Evolutionary conservation across 2,888 invertebrate species (phyloP).

Genomic region (Luffia ferchaultella): DNA sequence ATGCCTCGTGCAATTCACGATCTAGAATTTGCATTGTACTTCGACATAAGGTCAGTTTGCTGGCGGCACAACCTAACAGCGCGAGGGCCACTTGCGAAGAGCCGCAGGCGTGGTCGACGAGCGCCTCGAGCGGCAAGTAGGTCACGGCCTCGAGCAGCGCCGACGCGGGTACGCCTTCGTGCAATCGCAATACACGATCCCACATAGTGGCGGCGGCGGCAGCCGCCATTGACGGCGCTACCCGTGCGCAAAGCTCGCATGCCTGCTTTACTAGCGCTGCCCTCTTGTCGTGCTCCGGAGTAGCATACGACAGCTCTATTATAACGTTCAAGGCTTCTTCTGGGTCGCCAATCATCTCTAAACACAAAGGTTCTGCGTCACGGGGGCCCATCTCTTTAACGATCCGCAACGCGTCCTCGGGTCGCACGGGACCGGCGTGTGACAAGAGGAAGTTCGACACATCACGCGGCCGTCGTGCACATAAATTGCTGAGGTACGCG

Average conservation of each 20-base stretch:
- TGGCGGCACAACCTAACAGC: slow-evolving; percentile 5
- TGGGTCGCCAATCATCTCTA: slow-evolving; percentile 48
- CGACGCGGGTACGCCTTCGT: slow-evolving; percentile 18
- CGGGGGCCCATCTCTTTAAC: slow-evolving; percentile 31
- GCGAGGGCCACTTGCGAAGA: slow-evolving; percentile 1
- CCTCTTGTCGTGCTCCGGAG: slow-evolving; percentile 11
- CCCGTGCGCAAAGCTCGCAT: slow-evolving; percentile 35
- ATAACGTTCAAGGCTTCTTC: slow-evolving; percentile 39
- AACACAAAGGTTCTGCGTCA: slow-evolving; percentile 42
- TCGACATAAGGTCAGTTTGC: slow-evolving; percentile 6
- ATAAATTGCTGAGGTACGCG: slow-evolving; percentile 34
- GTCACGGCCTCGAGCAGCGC: slow-evolving; percentile 39
- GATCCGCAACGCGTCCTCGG: slow-evolving; percentile 42
- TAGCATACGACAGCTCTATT: slow-evolving; percentile 24
- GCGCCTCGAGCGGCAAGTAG: slow-evolving; percentile 33
- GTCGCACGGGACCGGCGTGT: slow-evolving; percentile 38
- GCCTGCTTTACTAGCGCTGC: slow-evolving; percentile 25
- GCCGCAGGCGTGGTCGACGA: slow-evolving; percentile 22
- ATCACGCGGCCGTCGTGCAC: slow-evolving; percentile 25
- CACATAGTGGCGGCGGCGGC: slow-evolving; percentile 30
- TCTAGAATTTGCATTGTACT: slow-evolving; percentile 10
- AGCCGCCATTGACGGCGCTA: slow-evolving; percentile 30
- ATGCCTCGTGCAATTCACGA: slow-evolving; percentile 13
- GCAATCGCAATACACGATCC: slow-evolving; percentile 21
- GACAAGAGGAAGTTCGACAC: slow-evolving; percentile 34